A percentile compares a stretch with the other conserved stretches of the same genome.
phyloP scores from a whole-genome alignment of 2,888 invertebrate genomes.

The Hedychridium roseum region DNA sequence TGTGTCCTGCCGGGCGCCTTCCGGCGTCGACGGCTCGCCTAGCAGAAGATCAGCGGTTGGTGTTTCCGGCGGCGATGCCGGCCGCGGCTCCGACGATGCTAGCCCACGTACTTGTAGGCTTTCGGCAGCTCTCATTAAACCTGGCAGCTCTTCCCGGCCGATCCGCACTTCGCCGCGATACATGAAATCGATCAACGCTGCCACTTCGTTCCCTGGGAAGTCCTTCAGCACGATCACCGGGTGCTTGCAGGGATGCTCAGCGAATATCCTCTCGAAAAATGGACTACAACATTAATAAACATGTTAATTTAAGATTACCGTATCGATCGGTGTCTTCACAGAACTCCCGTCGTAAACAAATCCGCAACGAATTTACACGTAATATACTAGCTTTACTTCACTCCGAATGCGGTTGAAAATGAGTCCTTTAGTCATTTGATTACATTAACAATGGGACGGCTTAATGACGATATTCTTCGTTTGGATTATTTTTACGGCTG shows the following conservation, averaged over 20 bases:
- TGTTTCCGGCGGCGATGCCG: slow-evolving; percentile 64
- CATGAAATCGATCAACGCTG: slow-evolving; percentile 92
- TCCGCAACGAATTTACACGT: too few relatives aligned
- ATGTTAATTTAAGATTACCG: too few relatives aligned
- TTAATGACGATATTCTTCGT: too few relatives aligned
- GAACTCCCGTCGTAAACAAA: too few relatives aligned
- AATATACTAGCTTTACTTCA: too few relatives aligned
- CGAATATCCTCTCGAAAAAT: slow-evolving; percentile 87
- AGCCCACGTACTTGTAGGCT: slow-evolving; percentile 84
- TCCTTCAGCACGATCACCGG: slow-evolving; percentile 92
- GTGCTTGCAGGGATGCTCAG: slow-evolving; percentile 92
- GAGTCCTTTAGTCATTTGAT: too few relatives aligned
- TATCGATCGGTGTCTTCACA: too few relatives aligned
- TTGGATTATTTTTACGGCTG: too few relatives aligned
- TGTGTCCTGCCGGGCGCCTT: slow-evolving; percentile 55
- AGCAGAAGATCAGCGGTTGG: slow-evolving; percentile 58
- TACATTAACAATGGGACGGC: too few relatives aligned
- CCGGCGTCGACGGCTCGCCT: slow-evolving; percentile 68
- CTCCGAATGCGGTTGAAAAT: too few relatives aligned
- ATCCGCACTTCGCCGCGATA: slow-evolving; percentile 93
- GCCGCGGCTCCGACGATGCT: slow-evolving; percentile 68
- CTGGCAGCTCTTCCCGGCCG: slow-evolving; percentile 82
- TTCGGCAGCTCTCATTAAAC: slow-evolving; percentile 87
- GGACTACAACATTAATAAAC: slow-evolving; percentile 82
- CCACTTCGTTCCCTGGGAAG: slow-evolving; percentile 87